Evolutionary conservation across 1,140 invertebrate species (phyloP).

Genomic region (Magallana angulata): DNA sequence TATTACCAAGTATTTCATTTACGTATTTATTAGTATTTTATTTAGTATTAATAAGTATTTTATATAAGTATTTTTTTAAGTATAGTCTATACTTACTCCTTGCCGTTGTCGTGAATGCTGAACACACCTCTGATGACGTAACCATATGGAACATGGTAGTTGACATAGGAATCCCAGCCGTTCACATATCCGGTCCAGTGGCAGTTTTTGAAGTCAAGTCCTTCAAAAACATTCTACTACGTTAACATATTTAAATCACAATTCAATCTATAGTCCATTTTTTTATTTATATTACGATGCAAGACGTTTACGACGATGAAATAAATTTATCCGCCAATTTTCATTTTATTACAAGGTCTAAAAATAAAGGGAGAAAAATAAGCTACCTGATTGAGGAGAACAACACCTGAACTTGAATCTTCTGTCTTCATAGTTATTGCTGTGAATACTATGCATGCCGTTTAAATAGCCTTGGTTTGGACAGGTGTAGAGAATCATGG

Average conservation of each 20-base stretch:
- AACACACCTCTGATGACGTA: slow-evolving; percentile 1
- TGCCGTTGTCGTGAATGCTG: slow-evolving; percentile 35
- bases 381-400: not conserved
- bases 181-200: slow-evolving; percentile 31
- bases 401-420: not conserved
- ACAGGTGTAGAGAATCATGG: not conserved
- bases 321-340: too few species aligned
- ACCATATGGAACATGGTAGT: not conserved
- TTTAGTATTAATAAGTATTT: too few species aligned
- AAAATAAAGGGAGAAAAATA: too few species aligned
- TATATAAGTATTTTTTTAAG: too few species aligned
- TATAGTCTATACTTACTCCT: slow-evolving; percentile 14
- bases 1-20: too few species aligned
- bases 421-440: not conserved
- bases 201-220: not conserved
- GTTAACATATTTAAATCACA: too few species aligned
- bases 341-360: too few species aligned
- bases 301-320: too few species aligned
- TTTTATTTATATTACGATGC: too few species aligned
- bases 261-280: too few species aligned
- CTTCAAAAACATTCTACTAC: not conserved
- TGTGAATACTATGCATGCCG: not conserved
- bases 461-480: not conserved
- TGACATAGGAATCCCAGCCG: not conserved
- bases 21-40: too few species aligned